Evolutionary conservation across 2,888 invertebrate species (phyloP), one percentile per base, ranked within the genome.

Genomic region (Caenorhabditis afra): DNA sequence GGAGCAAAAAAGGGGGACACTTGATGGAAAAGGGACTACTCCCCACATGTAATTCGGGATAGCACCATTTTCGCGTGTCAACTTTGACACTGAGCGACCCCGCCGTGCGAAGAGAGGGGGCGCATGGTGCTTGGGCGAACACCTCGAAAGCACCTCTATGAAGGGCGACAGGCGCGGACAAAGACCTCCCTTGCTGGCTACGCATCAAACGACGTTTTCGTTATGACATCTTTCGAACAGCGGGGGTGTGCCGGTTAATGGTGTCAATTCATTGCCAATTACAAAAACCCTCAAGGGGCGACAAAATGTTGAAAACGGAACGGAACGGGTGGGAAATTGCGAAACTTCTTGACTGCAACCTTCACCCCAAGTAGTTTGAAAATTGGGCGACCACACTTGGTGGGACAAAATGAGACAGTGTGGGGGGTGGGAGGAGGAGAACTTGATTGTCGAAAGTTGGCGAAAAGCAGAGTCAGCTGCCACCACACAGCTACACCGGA

Each of bases 241-340:
- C 77, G 77, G 77, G 49, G 65, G 65, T 70, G 70, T 67, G 67
- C 57, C 57, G 67, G 75, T 77, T 77, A 65, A 77, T 77, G 77
- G 77, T 77, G 77, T 77, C 77, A 77, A 77, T 65, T 77, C 68
- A 64, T 52, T 62, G 67, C 75, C 64, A 73, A 73, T 73, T 73
- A 73, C 73, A 73, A 73, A 73, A 73, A 64, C 73, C 55, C 47
- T 50, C 64, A 29, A 14, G 45, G 35, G 67, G 47, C 67, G 67
- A 67, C 58, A 55, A 58, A 74, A 58, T 66, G 59, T 58, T 65
- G 64, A 61, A 66, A 52, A 73, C 50, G 39, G 50, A 45, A 59
- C 39, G 65, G 55, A 74, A 53, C 53, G 61, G 61, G 62, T 67
- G 67, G 50, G 59, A 61, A 75, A 53, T 47, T 23, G 39, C 16